Percentiles rank a stretch among this genome's conserved stretches.
Evolutionary conservation across 2,113 vertebrate species (phyloP).

Genomic region (Barbus barbus): DNA sequence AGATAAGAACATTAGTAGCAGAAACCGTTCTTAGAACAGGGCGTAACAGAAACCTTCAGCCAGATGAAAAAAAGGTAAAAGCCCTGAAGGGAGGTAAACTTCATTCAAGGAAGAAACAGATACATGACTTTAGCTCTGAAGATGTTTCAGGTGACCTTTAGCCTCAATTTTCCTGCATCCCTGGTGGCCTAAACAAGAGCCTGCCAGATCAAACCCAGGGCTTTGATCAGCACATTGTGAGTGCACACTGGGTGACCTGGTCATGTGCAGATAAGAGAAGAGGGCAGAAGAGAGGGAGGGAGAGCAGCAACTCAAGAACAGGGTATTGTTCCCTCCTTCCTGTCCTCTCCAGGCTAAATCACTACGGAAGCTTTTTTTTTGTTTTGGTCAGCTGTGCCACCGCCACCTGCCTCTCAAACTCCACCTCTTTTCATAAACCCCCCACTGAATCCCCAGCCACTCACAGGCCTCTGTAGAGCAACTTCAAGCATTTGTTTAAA

Average conservation of each 20-base stretch:
- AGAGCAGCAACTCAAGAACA: conserved; percentile 36
- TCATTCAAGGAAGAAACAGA: conserved; percentile 42
- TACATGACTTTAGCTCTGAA: conserved; percentile 51
- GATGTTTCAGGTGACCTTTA: conserved; percentile 52
- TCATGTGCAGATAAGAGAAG: conserved; percentile 41
- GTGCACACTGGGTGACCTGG: conserved; percentile 41
- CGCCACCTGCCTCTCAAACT: conserved; percentile 20
- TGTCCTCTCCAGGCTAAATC: conserved; percentile 49
- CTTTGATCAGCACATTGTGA: conserved; percentile 55
- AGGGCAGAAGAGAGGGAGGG: neutral
- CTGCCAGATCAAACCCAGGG: neutral
- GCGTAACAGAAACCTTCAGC: neutral
- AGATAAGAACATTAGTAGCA: neutral
- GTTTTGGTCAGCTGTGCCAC: conserved; percentile 39
- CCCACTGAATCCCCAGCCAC: conserved; percentile 12
- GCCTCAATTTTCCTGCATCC: conserved; percentile 43
- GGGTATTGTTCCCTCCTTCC: conserved; percentile 59
- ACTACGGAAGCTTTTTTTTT: conserved; percentile 52
- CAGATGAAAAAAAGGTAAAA: conserved; percentile 26
- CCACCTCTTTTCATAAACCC: conserved; percentile 27
- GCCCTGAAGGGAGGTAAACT: conserved; percentile 16
- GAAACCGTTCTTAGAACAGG: conserved; percentile 1
- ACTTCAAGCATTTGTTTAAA: conserved; percentile 19
- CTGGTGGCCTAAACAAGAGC: conserved; percentile 39
- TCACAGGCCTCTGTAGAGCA: neutral